Conservation (phyloP, 2,113 vertebrate genomes). For the Taxidea taxus region DNA sequence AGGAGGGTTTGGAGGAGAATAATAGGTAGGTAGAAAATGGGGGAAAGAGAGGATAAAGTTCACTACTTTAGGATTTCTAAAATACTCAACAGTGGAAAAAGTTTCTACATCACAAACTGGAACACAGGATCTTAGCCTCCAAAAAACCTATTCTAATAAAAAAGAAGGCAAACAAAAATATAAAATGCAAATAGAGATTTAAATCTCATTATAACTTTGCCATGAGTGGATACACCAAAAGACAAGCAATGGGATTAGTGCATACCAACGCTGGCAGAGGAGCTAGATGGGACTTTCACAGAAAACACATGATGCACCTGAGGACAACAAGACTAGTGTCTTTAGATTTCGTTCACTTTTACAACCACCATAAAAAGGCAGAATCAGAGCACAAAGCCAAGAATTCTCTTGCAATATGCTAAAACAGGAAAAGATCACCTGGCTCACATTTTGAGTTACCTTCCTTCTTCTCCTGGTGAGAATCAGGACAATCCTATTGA, state of each 20-base stretch:
- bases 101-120: not conserved
- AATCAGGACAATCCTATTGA: not conserved
- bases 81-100: not conserved
- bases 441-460: not conserved
- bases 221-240: not conserved
- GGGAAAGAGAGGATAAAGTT: not conserved
- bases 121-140: not conserved
- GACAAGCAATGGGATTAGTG: not conserved
- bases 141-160: not conserved
- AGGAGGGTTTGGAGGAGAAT: not conserved
- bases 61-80: not conserved
- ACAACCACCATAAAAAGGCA: not conserved
- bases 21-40: not conserved
- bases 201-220: not conserved
- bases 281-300: not conserved
- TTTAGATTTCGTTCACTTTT: not conserved
- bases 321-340: not conserved
- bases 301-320: not conserved
- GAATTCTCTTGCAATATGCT: not conserved
- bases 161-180: not conserved
- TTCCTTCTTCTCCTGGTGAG: not conserved
- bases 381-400: not conserved
- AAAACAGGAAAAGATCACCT: not conserved
- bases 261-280: not conserved
- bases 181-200: not conserved